These are phyloP conservation scores for Triops cancriformis DNA, from an alignment of 1,140 invertebrate genomes.

Conservation along the genomic window DNA sequence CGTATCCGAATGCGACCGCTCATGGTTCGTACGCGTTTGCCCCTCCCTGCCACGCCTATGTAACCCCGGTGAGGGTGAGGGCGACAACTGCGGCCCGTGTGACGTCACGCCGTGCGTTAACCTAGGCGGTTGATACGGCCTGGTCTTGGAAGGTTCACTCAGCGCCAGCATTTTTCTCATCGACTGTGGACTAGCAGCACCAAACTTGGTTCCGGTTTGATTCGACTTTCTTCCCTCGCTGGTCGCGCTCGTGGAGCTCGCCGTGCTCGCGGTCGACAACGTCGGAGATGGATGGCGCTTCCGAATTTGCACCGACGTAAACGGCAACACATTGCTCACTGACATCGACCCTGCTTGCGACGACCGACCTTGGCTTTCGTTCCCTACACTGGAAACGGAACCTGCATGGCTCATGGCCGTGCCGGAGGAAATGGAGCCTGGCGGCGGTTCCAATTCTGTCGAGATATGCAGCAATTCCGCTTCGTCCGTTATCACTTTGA, in stretches of 20 bases:
- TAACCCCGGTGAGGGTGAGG: constrained; percentile 46
- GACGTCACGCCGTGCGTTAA: constrained; percentile 38
- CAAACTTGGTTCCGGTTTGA: constrained; percentile 51
- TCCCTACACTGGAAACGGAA: neutral
- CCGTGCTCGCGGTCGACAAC: constrained; percentile 77
- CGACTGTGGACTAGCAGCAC: constrained; percentile 89
- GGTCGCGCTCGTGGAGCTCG: constrained; percentile 77
- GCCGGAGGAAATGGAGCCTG: constrained; percentile 40
- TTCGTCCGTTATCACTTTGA: constrained; percentile 87
- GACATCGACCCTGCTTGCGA: constrained; percentile 17
- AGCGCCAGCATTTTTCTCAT: constrained; percentile 85
- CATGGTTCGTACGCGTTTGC: constrained; percentile 54
- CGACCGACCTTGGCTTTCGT: neutral
- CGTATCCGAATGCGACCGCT: constrained; percentile 83
- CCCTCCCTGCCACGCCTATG: constrained; percentile 47
- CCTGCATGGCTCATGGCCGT: constrained; percentile 14
- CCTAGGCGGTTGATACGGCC: constrained; percentile 70
- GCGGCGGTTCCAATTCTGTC: constrained; percentile 72
- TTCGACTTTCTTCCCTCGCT: constrained; percentile 40
- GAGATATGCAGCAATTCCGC: constrained; percentile 79
- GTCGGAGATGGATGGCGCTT: constrained; percentile 77
- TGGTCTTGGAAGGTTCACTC: constrained; percentile 74
- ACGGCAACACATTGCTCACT: constrained; percentile 29
- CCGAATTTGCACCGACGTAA: constrained; percentile 45
- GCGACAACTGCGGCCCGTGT: constrained; percentile 41